Conservation (phyloP, 2,888 invertebrate species). For the Eudemis profundana region DNA sequence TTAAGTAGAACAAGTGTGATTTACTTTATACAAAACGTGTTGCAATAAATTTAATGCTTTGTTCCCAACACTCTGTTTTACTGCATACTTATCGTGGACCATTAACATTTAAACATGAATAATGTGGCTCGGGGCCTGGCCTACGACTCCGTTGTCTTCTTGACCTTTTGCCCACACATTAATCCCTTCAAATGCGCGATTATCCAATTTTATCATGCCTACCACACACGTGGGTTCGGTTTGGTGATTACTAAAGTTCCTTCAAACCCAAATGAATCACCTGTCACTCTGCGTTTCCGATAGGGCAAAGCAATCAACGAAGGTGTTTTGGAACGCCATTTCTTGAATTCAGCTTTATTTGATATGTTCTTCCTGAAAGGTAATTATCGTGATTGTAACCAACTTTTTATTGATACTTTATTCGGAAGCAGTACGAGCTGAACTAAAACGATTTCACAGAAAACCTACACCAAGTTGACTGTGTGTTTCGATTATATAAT, state of each 20-base stretch:
- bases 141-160: slow-evolving; percentile 47
- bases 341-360: not conserved
- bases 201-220: slow-evolving; percentile 48
- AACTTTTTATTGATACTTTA: not conserved
- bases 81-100: slow-evolving; percentile 52
- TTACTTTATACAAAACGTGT: slow-evolving; percentile 30
- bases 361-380: not conserved
- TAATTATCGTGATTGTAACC: not conserved
- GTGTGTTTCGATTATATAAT: too few species aligned
- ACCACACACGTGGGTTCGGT: slow-evolving; percentile 36
- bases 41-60: slow-evolving; percentile 48
- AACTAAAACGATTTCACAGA: not conserved
- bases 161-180: slow-evolving; percentile 51
- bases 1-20: slow-evolving; percentile 5
- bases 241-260: slow-evolving; percentile 40
- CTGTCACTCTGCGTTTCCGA: slow-evolving; percentile 29
- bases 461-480: too few species aligned
- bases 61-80: slow-evolving; percentile 47
- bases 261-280: slow-evolving; percentile 34
- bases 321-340: not conserved
- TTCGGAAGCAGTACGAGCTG: not conserved
- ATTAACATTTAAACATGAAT: slow-evolving; percentile 58
- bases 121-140: slow-evolving; percentile 50
- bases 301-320: slow-evolving; percentile 23
- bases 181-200: slow-evolving; percentile 51